Conservation (phyloP, 2,113 vertebrate genomes). For the Panurus biarmicus region DNA sequence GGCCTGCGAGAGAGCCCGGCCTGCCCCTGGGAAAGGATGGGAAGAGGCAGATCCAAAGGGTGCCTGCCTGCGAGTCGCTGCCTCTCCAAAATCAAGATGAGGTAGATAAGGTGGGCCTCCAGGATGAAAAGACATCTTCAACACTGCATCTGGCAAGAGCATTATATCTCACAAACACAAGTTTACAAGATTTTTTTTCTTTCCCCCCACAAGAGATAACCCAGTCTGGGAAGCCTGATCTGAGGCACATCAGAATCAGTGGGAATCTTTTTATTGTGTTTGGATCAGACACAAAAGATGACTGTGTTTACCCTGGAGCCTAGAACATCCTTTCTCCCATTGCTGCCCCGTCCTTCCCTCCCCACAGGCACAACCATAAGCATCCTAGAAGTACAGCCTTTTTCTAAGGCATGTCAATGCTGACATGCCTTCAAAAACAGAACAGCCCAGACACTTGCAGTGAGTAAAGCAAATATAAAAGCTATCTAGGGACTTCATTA, state of each 20-base stretch:
- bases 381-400: neutral
- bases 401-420: neutral
- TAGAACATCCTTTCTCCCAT: neutral
- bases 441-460: constrained; percentile 30
- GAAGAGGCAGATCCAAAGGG: neutral
- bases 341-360: neutral
- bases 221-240: neutral
- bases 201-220: neutral
- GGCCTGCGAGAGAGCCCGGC: neutral
- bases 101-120: neutral
- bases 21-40: neutral
- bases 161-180: neutral
- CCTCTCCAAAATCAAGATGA: neutral
- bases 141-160: neutral
- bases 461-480: constrained; percentile 47
- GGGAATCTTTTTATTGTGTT: neutral
- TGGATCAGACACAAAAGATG: neutral
- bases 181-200: neutral
- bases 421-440: constrained; percentile 38
- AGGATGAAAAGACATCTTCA: neutral
- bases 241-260: neutral
- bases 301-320: constrained; percentile 2
- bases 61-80: rapidly evolving
- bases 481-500: constrained; percentile 56
- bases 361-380: constrained; percentile 14